A percentile compares a stretch with the other conserved stretches of the same genome.
phyloP scores from a whole-genome alignment of 2,888 invertebrate species.

The Caenorhabditis sp. region DNA sequence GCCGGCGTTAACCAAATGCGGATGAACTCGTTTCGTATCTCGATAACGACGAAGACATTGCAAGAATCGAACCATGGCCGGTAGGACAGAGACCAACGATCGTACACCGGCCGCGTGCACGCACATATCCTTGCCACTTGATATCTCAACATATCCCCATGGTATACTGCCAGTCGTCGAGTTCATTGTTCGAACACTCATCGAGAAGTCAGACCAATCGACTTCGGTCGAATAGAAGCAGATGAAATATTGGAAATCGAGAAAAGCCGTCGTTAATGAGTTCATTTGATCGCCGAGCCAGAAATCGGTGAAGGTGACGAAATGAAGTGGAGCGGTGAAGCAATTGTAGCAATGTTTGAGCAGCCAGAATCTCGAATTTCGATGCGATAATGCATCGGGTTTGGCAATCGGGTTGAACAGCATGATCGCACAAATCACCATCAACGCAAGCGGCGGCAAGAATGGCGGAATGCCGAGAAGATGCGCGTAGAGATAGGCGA shows the following conservation, averaged over 20 bases:
- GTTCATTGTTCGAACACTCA: conserved; percentile 57
- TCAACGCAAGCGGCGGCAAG: conserved; percentile 85
- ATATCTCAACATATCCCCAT: conserved; percentile 69
- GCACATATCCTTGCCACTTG: conserved; percentile 74
- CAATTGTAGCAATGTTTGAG: conserved; percentile 69
- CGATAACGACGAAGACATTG: conserved; percentile 94
- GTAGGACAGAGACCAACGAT: conserved; percentile 87
- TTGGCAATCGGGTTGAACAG: conserved; percentile 90
- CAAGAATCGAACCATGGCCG: conserved; percentile 96
- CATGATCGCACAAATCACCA: conserved; percentile 81
- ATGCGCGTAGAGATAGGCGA: conserved; percentile 82
- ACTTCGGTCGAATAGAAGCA: conserved; percentile 82
- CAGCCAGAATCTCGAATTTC: conserved; percentile 69
- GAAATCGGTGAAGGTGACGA: conserved; percentile 75
- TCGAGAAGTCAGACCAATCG: conserved; percentile 52
- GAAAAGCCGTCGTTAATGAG: conserved; percentile 85
- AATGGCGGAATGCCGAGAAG: conserved; percentile 89
- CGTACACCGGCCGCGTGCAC: conserved; percentile 79
- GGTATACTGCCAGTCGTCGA: conserved; percentile 63
- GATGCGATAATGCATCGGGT: conserved; percentile 81
- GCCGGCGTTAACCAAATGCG: conserved; percentile 92
- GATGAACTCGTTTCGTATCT: conserved; percentile 88
- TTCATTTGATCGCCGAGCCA: conserved; percentile 78
- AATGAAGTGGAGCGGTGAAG: conserved; percentile 73
- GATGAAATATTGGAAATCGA: conserved; percentile 91